Conservation (phyloP, 1,140 invertebrate genomes). For the Megalonaias nervosa region DNA sequence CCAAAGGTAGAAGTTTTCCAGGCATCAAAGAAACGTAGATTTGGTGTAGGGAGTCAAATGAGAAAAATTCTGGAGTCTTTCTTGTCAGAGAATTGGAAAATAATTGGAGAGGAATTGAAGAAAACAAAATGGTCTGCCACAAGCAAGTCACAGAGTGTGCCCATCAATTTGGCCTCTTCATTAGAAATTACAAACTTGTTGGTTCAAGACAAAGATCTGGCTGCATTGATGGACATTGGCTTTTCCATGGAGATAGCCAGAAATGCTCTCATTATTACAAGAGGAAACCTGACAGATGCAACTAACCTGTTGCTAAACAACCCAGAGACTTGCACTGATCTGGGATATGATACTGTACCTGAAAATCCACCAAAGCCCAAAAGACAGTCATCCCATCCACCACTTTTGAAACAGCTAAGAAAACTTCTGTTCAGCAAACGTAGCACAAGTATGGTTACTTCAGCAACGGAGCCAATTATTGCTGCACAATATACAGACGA, state of each 20-base stretch:
- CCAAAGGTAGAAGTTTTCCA: conserved; percentile 58
- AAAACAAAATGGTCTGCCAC: conserved; percentile 1
- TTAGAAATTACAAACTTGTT: not conserved
- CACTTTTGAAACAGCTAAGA: conserved; percentile 11
- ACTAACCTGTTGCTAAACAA: conserved; percentile 40
- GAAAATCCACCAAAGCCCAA: not conserved
- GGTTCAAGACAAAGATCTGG: conserved; percentile 41
- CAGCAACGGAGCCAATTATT: not conserved
- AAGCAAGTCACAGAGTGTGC: not conserved
- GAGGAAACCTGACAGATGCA: conserved; percentile 48
- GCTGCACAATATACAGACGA: conserved; percentile 10
- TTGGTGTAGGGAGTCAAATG: conserved; percentile 55
- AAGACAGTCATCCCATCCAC: conserved; percentile 24
- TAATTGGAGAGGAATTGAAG: conserved; percentile 6
- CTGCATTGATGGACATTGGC: conserved; percentile 47
- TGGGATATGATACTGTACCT: not conserved
- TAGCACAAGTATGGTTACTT: conserved; percentile 10
- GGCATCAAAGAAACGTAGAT: conserved; percentile 48
- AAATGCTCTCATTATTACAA: conserved; percentile 47
- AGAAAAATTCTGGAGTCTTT: conserved; percentile 41
- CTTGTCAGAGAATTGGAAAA: conserved; percentile 14
- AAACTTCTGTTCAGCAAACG: conserved; percentile 9
- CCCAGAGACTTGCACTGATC: conserved; percentile 24
- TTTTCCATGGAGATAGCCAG: conserved; percentile 39
- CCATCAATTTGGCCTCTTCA: not conserved